These are phyloP conservation scores for Branchipolynoe longqiensis DNA, from an alignment of 2,888 invertebrate species.

Conservation along the genomic window DNA sequence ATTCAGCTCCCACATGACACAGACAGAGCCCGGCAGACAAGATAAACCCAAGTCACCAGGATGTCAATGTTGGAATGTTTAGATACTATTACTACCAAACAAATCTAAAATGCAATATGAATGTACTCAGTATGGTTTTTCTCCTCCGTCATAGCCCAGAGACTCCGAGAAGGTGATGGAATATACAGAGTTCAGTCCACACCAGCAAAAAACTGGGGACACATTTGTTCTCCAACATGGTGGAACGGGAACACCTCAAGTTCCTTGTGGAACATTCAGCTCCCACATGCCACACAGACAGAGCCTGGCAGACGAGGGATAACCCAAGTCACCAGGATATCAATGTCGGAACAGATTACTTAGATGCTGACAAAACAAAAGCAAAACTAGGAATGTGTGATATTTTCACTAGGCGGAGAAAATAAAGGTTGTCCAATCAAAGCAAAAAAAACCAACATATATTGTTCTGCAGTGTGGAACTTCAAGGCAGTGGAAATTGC, in stretches of 20 bases:
- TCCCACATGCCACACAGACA: slow-evolving; percentile 62
- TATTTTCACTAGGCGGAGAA: too few species aligned
- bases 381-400: too few species aligned
- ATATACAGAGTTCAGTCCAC: slow-evolving; percentile 72
- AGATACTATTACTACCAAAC: slow-evolving; percentile 64
- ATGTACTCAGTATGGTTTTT: slow-evolving; percentile 34
- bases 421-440: too few species aligned
- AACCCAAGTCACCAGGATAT: slow-evolving; percentile 48
- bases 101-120: slow-evolving; percentile 68
- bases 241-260: slow-evolving; percentile 75
- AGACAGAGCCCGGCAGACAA: slow-evolving; percentile 49
- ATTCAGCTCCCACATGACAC: slow-evolving; percentile 62
- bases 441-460: too few species aligned
- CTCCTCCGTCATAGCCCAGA: slow-evolving; percentile 69
- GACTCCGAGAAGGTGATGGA: slow-evolving; percentile 73
- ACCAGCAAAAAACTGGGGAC: slow-evolving; percentile 66
- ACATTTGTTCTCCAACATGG: slow-evolving; percentile 73
- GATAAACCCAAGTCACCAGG: slow-evolving; percentile 5
- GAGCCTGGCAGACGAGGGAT: slow-evolving; percentile 45
- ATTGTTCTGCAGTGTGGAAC: too few species aligned
- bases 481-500: too few species aligned
- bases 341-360: too few species aligned
- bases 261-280: slow-evolving; percentile 63
- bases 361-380: too few species aligned
- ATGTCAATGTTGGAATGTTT: background rate